These are phyloP conservation scores for Caenorhabditis angaria DNA, from an alignment of 2,888 invertebrate genomes.

Conservation along the genomic window DNA sequence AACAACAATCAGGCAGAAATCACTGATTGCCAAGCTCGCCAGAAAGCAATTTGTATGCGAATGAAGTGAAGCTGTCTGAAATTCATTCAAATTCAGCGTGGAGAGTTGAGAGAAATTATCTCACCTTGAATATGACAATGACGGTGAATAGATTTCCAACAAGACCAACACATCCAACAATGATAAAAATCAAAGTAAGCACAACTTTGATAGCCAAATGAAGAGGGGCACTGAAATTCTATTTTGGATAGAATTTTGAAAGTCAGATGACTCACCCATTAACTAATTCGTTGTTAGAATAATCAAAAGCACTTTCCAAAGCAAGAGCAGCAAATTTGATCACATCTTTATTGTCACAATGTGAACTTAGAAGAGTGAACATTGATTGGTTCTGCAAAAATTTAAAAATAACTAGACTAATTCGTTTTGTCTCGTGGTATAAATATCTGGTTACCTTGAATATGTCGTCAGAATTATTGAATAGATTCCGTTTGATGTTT, in stretches of 20 bases:
- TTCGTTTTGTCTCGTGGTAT: too few species aligned
- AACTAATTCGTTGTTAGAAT: not conserved
- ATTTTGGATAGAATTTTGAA: not conserved
- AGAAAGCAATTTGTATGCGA: slow-evolving; percentile 70
- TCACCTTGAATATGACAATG: slow-evolving; percentile 50
- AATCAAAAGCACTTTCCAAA: slow-evolving; percentile 1
- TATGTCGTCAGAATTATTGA: too few species aligned
- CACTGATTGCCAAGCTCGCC: slow-evolving; percentile 66
- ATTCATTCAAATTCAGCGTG: not conserved
- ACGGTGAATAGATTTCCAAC: slow-evolving; percentile 68
- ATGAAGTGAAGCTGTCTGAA: slow-evolving; percentile 62
- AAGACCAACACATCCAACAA: slow-evolving; percentile 65
- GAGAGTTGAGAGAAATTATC: not conserved
- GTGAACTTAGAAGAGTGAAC: not conserved
- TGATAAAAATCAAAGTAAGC: slow-evolving; percentile 59
- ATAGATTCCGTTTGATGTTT: too few species aligned
- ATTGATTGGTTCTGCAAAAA: not conserved
- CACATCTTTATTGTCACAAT: slow-evolving; percentile 32
- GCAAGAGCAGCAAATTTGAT: slow-evolving; percentile 21
- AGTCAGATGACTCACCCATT: not conserved
- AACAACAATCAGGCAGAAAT: slow-evolving; percentile 60
- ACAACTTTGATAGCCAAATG: slow-evolving; percentile 46
- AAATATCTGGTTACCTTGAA: too few species aligned
- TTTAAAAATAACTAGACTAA: too few species aligned
- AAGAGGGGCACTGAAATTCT: slow-evolving; percentile 1